These are phyloP conservation scores for Casuarius casuarius DNA, from an alignment of 2,113 vertebrate species.

Conservation along the genomic window DNA sequence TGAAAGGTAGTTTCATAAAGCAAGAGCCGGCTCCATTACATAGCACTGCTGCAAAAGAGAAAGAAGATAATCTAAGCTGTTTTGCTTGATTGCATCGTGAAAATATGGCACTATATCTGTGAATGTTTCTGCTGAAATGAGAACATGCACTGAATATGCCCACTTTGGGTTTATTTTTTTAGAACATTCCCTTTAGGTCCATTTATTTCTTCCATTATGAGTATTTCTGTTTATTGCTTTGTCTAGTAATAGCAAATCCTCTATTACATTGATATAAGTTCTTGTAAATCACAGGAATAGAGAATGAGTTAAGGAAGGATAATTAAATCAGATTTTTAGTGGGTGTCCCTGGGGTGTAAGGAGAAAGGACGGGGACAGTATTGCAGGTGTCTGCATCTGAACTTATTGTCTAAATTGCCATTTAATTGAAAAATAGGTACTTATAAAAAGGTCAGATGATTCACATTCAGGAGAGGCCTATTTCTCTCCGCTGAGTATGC, in stretches of 20 bases:
- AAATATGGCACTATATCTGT: constrained; percentile 19
- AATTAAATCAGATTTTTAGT: background rate
- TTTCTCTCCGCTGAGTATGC: background rate
- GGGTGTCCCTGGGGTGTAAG: background rate
- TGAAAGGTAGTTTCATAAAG: background rate
- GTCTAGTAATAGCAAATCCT: background rate
- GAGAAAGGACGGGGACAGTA: background rate
- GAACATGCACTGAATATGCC: background rate
- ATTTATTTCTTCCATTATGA: background rate
- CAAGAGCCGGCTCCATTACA: background rate
- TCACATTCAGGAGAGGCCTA: background rate
- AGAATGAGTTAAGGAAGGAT: background rate
- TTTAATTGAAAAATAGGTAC: background rate
- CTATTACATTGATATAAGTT: background rate
- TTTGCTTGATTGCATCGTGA: constrained; percentile 24
- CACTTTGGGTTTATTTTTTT: background rate
- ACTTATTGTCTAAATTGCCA: background rate
- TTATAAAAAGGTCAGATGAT: background rate
- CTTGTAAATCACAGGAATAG: background rate
- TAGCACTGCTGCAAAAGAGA: background rate
- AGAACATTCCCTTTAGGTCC: background rate
- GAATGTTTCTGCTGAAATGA: background rate
- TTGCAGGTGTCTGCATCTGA: background rate
- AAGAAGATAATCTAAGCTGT: constrained; percentile 9
- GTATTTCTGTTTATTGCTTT: background rate